These are phyloP conservation scores for Harpegnathos saltator DNA, from an alignment of 1,140 invertebrate species.

Conservation along the genomic window DNA sequence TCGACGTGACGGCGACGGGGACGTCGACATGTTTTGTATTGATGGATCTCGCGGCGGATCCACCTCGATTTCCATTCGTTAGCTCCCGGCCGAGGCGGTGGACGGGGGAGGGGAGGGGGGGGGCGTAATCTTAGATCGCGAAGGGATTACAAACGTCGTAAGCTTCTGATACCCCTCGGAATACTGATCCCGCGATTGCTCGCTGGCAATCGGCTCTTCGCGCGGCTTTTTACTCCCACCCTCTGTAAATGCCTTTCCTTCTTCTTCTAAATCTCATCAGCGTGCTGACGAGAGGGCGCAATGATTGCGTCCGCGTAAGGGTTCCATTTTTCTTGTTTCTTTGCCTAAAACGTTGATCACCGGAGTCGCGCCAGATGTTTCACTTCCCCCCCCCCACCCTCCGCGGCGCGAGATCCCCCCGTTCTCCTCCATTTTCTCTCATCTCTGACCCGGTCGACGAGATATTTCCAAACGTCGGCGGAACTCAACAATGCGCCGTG, in stretches of 20 bases:
- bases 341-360: conserved; percentile 41
- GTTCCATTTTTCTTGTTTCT: background rate
- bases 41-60: background rate
- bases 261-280: conserved; percentile 6
- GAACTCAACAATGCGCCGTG: background rate
- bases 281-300: conserved; percentile 1
- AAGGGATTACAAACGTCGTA: background rate
- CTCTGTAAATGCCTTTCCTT: too few species aligned
- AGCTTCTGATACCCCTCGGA: background rate
- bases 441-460: background rate
- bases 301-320: conserved; percentile 49
- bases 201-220: background rate
- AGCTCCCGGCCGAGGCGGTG: too few species aligned
- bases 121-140: background rate
- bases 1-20: background rate
- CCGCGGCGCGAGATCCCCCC: too few species aligned
- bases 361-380: conserved; percentile 44
- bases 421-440: background rate
- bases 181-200: background rate
- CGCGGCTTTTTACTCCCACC: too few species aligned
- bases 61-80: conserved; percentile 1
- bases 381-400: conserved; percentile 29
- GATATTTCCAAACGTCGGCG: conserved; percentile 9
- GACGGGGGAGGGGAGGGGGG: background rate
- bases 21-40: background rate